Base-by-base conservation (phyloP, 2,797 vertebrate species). In the Spheniscus humboldti region DNA sequence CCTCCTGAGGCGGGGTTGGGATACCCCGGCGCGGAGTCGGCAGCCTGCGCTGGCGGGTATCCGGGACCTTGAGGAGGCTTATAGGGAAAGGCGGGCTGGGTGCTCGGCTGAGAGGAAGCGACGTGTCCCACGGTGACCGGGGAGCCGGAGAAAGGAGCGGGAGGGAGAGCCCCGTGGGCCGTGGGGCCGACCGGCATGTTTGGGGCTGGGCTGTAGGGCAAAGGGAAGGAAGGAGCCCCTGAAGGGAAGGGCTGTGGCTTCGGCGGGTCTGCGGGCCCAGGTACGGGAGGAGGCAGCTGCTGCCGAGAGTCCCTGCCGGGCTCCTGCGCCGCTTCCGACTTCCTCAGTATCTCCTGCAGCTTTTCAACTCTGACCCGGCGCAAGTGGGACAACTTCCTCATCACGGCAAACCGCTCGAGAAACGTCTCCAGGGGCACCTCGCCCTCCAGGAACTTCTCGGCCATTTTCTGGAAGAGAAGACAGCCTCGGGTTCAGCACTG, bases 361-460 rank as follows among this genome's bases (percentile, higher is more conserved):
- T 99, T 99, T 86, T 99, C 99, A 11, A 99, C 98, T 5, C 98
- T 98, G 14, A 99, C 99, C 7, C 99, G 98, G 81, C 99, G 98
- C 86, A 98, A 97, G 94, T 99, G 99, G 62, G 99, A 98, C 24
- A 99, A 95, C 19, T 96, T 98, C 89, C 99, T 98, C 96, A 99
- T 98, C 18, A 98, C 94, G 1, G 98, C 97, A 92, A 99, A 99
- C 67, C 97, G 97, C 86, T 99, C 99, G 0, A 99, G 98, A 92
- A 99, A 99, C 0, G 97, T 98, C 77, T 99, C 99, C 97, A 99
- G 78, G 3, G 98, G 92, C 90, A 99, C 97, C 22, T 98, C 98
- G 0, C 99, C 99, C 84, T 99, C 99, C 96, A 99, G 98, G 97
- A 99, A 99, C 79, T 98, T 98, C 95, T 99, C 99, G 0, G 99